phyloP scores from a whole-genome alignment of 1,140 invertebrate species.

The Episyrphus balteatus region DNA sequence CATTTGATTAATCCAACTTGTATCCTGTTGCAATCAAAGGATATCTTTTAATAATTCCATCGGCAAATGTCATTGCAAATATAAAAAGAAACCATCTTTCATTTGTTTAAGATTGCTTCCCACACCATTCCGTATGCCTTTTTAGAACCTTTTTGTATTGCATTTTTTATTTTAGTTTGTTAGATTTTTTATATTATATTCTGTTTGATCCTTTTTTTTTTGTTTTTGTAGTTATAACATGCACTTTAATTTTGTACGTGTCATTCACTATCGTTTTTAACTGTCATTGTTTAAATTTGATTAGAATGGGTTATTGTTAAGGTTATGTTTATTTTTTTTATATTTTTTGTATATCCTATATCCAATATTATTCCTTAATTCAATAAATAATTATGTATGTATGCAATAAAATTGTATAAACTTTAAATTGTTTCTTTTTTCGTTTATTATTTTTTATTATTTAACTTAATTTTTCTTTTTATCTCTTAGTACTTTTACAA shows the following conservation, averaged over 20 bases:
- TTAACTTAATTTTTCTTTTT: too few species aligned
- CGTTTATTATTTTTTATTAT: too few species aligned
- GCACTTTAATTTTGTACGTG: too few species aligned
- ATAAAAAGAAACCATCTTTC: slow-evolving; percentile 31
- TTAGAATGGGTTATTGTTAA: too few species aligned
- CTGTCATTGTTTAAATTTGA: too few species aligned
- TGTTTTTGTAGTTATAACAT: too few species aligned
- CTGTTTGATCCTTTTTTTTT: slow-evolving; percentile 5
- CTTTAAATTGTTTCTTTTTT: not conserved
- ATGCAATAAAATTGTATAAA: not conserved
- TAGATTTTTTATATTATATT: slow-evolving; percentile 7
- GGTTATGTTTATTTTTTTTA: too few species aligned
- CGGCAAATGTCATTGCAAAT: slow-evolving; percentile 21
- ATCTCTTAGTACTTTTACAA: too few species aligned
- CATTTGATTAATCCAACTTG: slow-evolving; percentile 6
- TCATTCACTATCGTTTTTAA: too few species aligned
- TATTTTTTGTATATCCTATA: too few species aligned
- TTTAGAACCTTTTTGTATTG: slow-evolving; percentile 29
- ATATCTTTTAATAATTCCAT: slow-evolving; percentile 1
- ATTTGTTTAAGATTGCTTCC: slow-evolving; percentile 37
- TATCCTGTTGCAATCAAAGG: slow-evolving; percentile 20
- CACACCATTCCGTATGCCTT: slow-evolving; percentile 38
- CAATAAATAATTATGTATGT: too few species aligned
- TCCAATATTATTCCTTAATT: too few species aligned
- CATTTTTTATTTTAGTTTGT: slow-evolving; percentile 7